Percentiles rank a stretch among this genome's conserved stretches.
These are phyloP conservation scores for Patella pellucida DNA, from an alignment of 2,888 invertebrate species.

Conservation along the genomic window DNA sequence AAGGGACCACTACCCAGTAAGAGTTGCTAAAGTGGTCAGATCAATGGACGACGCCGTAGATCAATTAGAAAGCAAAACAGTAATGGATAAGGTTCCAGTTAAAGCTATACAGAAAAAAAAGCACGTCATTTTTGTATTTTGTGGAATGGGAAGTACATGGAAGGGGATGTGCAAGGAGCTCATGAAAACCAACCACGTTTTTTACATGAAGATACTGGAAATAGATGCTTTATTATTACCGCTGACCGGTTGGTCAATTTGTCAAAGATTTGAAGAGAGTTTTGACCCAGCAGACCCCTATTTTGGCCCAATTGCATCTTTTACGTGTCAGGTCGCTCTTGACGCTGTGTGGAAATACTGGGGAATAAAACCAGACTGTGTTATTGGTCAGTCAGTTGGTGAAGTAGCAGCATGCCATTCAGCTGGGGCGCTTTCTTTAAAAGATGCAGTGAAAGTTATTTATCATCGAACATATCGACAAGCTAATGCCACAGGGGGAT, in stretches of 20 bases:
- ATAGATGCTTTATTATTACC: no score
- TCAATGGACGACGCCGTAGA: slow-evolving; percentile 20
- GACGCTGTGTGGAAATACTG: slow-evolving; percentile 37
- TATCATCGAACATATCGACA: slow-evolving; percentile 39
- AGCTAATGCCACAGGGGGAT: slow-evolving; percentile 33
- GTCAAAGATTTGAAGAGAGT: slow-evolving; percentile 25
- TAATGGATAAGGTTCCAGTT: neutral
- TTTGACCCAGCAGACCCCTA: slow-evolving; percentile 37
- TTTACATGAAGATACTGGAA: no score
- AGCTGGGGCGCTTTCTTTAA: slow-evolving; percentile 37
- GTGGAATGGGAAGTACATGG: slow-evolving; percentile 51
- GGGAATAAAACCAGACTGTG: slow-evolving; percentile 38
- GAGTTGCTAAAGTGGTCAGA: slow-evolving; percentile 29
- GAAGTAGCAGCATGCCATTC: slow-evolving; percentile 51
- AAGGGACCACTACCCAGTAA: slow-evolving; percentile 36
- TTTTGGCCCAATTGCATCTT: slow-evolving; percentile 43
- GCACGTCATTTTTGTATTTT: slow-evolving; percentile 43
- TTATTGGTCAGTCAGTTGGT: slow-evolving; percentile 53
- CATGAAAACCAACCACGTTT: no score
- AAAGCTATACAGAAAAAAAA: neutral
- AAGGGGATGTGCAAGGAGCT: slow-evolving; percentile 38
- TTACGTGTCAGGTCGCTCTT: slow-evolving; percentile 46
- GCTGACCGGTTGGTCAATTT: no score
- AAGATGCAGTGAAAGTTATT: slow-evolving; percentile 44
- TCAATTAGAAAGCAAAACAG: neutral